Evolutionary conservation across 1,140 invertebrate species (phyloP), one percentile per base, ranked within the genome.

Genomic region (Sitodiplosis mosellana): DNA sequence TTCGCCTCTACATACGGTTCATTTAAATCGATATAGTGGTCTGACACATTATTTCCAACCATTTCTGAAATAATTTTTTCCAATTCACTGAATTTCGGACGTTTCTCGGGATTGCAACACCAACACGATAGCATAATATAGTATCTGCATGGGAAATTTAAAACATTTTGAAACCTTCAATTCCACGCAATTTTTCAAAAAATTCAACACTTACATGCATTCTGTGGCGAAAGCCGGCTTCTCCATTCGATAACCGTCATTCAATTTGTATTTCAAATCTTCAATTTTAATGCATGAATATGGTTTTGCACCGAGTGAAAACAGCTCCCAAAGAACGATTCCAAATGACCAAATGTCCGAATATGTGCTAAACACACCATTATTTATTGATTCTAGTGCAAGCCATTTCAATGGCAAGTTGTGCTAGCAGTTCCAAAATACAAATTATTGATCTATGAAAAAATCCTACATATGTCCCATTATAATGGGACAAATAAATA

Each of bases 121-220:
- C 90, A 95, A 57, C 88, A 93, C 42, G 81, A 73, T 6, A 74
- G 54, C 86, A 94, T 93, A 42, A 91, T 77, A 21, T 83, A 67
- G 57, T 91, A 87, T 5, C 27, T 27, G 80, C 81, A 80, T 82
- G 19, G 18, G 14, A 43, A 12, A 14, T 19, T 4, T 4, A 5
- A 4, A 6, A 14, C 14, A 43, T 19, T 4, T 5, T 4, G 11
- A 15, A 19, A 19, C 19, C 4, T 14, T 15, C 7, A 20, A 5
- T 27, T n/a, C n/a, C 34, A 8, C 8, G 34, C n/a, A 36, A 36
- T 10, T 10, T 36, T 8, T 36, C 8, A 36, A 45, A n/a, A 3
- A 45, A 14, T 3, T 27, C 27, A 10, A 19, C 5, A 21, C 18
- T 7, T 43, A 21, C 73, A 91, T 65, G 46, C 81, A 74, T 47